Base-by-base conservation (phyloP, 1,140 invertebrate genomes). In the Drosophila subobscura region DNA sequence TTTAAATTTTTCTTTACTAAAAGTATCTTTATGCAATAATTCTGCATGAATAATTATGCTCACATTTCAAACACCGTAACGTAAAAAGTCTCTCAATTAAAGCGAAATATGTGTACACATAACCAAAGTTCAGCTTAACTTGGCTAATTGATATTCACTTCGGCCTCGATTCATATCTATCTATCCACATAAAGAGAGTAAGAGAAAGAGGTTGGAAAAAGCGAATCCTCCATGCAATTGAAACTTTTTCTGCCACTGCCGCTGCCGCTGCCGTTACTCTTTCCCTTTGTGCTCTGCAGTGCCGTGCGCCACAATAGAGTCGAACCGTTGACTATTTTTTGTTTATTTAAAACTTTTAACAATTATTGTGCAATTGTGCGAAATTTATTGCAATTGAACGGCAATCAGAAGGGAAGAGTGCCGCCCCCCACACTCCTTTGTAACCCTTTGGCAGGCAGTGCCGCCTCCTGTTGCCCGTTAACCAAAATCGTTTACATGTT, bases 311-410 rank as follows among this genome's bases (percentile, higher is more conserved):
- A 71, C 71, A 74, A 74, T 74, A 73, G 71, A 57, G 70, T 37
- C 10, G 33, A 37, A 12, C 37, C 14, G 41, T 74, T 74, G 57
- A 56, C 72, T 77, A 70, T 77, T 88, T 37, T 80, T 85, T 84
- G 72, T 77, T 88, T 83, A 81, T 83, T 88, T 83, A 79, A 77
- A 88, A 88, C 67, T 88, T 88, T 89, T 90, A 89, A 89, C 85
- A 89, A 89, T 89, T 89, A 89, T 89, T 90, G 85, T 89, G 85
- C 86, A 89, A 89, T 85, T 89, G 85, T 75, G 78, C 78, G 80
- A 89, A 89, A 89, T 89, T 89, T 89, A 89, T 89, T 89, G 86
- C 85, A 75, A 89, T 89, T 86, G 85, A 89, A 81, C 86, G 61
- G 80, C 80, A 89, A 89, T 89, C 83, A 88, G 78, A 77, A 53